A percentile compares a stretch with the other conserved stretches of the same genome.
Evolutionary conservation across 2,113 vertebrate genomes (phyloP).

Genomic region (Caloenas nicobarica): DNA sequence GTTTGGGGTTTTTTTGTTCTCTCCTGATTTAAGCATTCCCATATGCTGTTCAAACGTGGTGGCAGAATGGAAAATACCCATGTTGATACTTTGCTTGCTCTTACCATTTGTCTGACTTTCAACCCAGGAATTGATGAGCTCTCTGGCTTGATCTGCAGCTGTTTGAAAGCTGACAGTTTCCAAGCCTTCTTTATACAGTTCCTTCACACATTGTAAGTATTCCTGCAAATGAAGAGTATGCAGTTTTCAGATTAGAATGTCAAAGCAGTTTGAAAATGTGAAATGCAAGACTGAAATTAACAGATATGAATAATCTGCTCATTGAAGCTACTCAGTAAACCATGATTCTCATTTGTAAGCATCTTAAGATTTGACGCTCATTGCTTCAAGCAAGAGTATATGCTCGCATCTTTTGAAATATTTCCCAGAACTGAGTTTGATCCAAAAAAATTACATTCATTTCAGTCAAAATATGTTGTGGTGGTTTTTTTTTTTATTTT

Average conservation of each 20-base stretch:
- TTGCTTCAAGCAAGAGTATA: neutral
- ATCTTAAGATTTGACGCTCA: neutral
- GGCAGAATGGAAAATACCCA: neutral
- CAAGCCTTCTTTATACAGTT: constrained; percentile 83
- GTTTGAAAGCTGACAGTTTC: constrained; percentile 81
- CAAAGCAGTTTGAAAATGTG: neutral
- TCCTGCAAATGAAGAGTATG: constrained; percentile 68
- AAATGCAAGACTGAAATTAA: neutral
- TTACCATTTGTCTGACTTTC: constrained; percentile 86
- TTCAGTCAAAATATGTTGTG: neutral
- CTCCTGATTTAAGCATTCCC: neutral
- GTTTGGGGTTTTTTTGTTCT: neutral
- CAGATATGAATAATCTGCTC: neutral
- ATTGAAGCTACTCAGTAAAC: neutral
- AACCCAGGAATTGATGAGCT: constrained; percentile 88
- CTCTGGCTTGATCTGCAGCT: constrained; percentile 78
- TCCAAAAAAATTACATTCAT: neutral
- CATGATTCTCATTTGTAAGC: neutral
- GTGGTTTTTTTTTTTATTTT: neutral
- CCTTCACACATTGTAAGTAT: constrained; percentile 79
- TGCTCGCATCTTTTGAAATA: neutral
- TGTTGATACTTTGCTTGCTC: neutral
- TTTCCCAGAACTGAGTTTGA: neutral
- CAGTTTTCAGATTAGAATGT: neutral
- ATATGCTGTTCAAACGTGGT: neutral